Evolutionary conservation across 2,888 invertebrate species (phyloP).

Genomic region (Andrena flavipes): DNA sequence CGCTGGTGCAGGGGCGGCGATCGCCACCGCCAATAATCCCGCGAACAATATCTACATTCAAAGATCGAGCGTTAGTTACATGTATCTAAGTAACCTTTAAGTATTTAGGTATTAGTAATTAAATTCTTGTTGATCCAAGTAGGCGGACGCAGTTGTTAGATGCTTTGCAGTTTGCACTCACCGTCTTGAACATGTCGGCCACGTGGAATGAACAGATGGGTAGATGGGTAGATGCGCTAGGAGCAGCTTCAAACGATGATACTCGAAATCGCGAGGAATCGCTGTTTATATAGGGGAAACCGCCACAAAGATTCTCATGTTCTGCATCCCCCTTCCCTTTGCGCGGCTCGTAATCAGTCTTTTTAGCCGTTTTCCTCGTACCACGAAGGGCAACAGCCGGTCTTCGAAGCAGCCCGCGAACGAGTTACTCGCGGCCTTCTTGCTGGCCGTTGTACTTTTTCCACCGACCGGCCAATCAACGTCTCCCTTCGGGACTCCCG

Average conservation of each 20-base stretch:
- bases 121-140: no score
- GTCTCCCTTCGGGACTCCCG: conserved; percentile 51
- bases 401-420: conserved; percentile 38
- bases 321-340: conserved; percentile 34
- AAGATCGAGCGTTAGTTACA: not conserved
- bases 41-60: conserved; percentile 85
- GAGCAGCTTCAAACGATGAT: conserved; percentile 58
- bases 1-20: conserved; percentile 83
- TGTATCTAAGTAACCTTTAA: no score
- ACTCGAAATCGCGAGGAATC: conserved; percentile 45
- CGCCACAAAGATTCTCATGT: conserved; percentile 49
- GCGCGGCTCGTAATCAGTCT: conserved; percentile 14
- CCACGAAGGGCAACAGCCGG: conserved; percentile 57
- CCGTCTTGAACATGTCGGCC: conserved; percentile 88
- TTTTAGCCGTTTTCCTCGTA: conserved; percentile 44
- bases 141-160: no score
- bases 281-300: conserved; percentile 67
- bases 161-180: conserved; percentile 81
- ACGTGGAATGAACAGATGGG: conserved; percentile 55
- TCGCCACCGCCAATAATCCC: conserved; percentile 86
- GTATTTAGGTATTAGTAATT: no score
- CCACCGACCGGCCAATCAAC: conserved; percentile 64
- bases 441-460: conserved; percentile 32
- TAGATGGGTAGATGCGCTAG: conserved; percentile 58
- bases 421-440: conserved; percentile 42